phyloP scores from a whole-genome alignment of 2,797 vertebrate species.

The Mus spretus region DNA sequence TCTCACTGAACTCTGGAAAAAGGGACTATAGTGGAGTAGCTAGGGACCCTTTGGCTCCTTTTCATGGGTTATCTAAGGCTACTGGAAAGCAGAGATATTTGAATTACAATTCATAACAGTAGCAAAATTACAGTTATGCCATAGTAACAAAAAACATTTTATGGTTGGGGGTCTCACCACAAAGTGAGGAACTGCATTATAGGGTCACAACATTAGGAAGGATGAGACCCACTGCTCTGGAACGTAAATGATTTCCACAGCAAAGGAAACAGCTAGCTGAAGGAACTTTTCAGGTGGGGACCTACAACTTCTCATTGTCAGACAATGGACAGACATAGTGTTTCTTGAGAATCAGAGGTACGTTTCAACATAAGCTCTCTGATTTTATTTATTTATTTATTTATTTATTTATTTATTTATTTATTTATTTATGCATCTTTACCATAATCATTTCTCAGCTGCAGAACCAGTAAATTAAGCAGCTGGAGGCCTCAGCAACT shows the following conservation, averaged over 20 bases:
- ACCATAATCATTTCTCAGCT: background rate
- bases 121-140: background rate
- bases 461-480: conserved; percentile 36
- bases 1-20: background rate
- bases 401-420: background rate
- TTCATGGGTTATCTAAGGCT: too few species aligned
- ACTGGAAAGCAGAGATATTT: background rate
- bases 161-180: background rate
- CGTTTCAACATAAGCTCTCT: conserved; percentile 15
- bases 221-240: background rate
- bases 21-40: background rate
- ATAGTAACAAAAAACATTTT: background rate
- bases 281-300: background rate
- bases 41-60: background rate
- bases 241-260: background rate
- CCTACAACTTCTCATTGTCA: background rate
- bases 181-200: background rate
- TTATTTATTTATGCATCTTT: background rate
- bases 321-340: background rate
- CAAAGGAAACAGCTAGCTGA: background rate
- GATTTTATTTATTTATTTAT: background rate
- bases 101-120: too few species aligned
- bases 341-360: background rate
- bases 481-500: background rate
- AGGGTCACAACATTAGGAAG: background rate